Evolutionary conservation across 2,797 vertebrate species (phyloP), one percentile per base, ranked within the genome.

Genomic region (Brachyalestes nurse): DNA sequence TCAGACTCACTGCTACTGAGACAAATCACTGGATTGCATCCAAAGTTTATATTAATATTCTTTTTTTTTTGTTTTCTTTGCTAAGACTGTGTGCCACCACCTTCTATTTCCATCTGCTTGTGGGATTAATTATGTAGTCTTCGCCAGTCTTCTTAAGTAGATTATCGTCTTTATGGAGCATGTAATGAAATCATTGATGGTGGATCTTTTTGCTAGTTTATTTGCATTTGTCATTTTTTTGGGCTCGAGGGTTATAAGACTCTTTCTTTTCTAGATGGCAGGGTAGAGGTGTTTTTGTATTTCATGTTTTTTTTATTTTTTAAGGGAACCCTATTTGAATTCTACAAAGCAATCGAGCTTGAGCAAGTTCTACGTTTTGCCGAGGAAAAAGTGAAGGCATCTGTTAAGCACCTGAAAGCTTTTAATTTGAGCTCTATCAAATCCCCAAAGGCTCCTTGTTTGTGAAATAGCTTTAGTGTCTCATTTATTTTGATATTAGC

Each of bases 201-300:
- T 28, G 13, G 71, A 80, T 86, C 60, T 38, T 83, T 81, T 77
- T 17, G 69, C 62, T 70, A 45, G 40, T 53, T 76, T 80, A 84
- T 86, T 87, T 85, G 75, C 72, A 78, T 87, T 88, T 76, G 75
- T 86, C 79, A 87, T 75, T 82, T 85, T 79, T 85, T 86, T 72
- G 79, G 66, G 40, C 25, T 10, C 53, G 84, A 77, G 75, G 64
- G 71, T 77, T 81, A 38, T 58, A 77, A 69, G 72, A 62, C 10
- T 23, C 6, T 75, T 72, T 82, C 13, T 34, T 62, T 82, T 71
- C 47, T 76, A 25, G 51, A 66, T 60, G 40, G 12, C 45, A 55
- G 72, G 17, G 28, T 5, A n/a, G 7, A 42, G 34, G 34, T 2
- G 4, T 34, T 34, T 34, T 34, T 34, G 16, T 10, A n/a, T 66